A percentile compares a stretch with the other conserved stretches of the same genome.
phyloP scores from a whole-genome alignment of 2,888 invertebrate species.

The Acanthopleura granulata region DNA sequence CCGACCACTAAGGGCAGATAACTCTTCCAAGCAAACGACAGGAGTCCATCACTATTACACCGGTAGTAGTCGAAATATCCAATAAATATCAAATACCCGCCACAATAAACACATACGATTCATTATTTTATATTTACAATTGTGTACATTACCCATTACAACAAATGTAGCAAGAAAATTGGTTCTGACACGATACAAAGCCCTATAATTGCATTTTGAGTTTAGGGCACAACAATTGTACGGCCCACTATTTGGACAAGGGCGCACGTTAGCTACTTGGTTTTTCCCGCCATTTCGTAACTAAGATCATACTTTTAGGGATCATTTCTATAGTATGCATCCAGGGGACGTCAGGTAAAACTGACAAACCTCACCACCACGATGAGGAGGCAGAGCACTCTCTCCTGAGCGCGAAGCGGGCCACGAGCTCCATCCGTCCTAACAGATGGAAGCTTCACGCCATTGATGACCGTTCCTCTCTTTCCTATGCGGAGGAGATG shows the following conservation, averaged over 20 bases:
- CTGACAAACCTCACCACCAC: constrained; percentile 50
- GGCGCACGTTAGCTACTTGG: too few species aligned
- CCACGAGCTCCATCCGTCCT: constrained; percentile 25
- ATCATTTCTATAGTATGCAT: constrained; percentile 58
- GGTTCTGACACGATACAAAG: too few species aligned
- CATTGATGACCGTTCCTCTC: constrained; percentile 56
- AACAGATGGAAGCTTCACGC: constrained; percentile 26
- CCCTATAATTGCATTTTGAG: neutral
- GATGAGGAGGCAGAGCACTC: constrained; percentile 48
- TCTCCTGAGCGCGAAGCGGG: constrained; percentile 56
- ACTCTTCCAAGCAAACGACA: too few species aligned
- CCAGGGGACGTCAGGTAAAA: constrained; percentile 54
- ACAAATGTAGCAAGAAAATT: too few species aligned
- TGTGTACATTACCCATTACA: neutral
- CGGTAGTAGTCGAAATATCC: too few species aligned
- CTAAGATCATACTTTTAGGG: constrained; percentile 56
- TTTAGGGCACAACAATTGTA: too few species aligned
- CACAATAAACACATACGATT: too few species aligned
- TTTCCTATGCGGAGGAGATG: constrained; percentile 36
- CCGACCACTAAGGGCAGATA: too few species aligned
- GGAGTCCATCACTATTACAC: too few species aligned
- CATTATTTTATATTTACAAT: too few species aligned
- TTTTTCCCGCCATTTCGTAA: neutral
- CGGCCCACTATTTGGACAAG: too few species aligned
- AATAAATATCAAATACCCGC: too few species aligned